Base-by-base conservation (phyloP, 2,888 invertebrate genomes). In the Blastobasis lacticolella region DNA sequence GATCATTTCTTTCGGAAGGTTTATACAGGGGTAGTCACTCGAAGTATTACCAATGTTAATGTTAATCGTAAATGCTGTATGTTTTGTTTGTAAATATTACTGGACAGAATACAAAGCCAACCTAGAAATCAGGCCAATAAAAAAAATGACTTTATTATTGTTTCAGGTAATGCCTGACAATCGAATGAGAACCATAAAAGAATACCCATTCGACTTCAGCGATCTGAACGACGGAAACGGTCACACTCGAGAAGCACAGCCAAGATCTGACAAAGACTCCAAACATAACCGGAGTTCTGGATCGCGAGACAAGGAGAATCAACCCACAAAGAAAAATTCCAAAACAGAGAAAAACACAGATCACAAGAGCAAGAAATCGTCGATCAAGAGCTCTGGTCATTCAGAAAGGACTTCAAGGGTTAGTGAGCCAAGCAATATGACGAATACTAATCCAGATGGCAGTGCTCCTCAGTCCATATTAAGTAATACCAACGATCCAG, bases 191-290 rank as follows among this genome's bases (percentile, higher is more conserved):
- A 56, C 60, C 43, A 65, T 65, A 46, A 60, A 59, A 42, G 65
- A 65, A 49, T 65, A 65, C 49, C 65, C 65, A 6, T 63, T 65
- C 50, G 65, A 65, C 46, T 54, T 52, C 44, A 59, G 59, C 45
- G 59, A 59, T 46, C 36, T 58, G 36, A 50, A 53, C 10, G 10
- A 45, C 45, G 7, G 8, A 45, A 45, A 45, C 10, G 45, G 36
- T 10, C 41, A 7, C 41, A 23, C 23, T 23, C 23, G 23, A 23
- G 23, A 23, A 23, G 9, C 45, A 4, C 10, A 45, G 10, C 5
- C 5, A 1, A 5, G n/a, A 42, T 9, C 6, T 8, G 42, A 42
- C 10, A 42, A 42, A 10, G n/a, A 7, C 5, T 10, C 9, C 5
- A 23, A 23, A 23, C 23, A 23, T 23, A 23, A 23, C 3, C 23